phyloP scores from a whole-genome alignment of 2,113 vertebrate genomes.

The Sturnus vulgaris region DNA sequence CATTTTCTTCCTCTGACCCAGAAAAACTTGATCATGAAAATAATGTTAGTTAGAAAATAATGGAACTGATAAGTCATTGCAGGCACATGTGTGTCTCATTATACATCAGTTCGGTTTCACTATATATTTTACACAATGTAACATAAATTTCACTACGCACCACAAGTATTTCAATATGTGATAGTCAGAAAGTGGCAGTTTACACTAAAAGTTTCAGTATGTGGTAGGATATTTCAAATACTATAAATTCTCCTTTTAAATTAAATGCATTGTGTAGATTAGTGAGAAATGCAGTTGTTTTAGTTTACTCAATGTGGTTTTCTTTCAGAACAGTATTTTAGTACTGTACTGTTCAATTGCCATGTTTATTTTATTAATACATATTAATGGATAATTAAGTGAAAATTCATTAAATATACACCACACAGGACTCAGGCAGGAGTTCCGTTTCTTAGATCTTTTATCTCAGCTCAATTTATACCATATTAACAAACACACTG shows the following conservation, averaged over 20 bases:
- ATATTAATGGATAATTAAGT: conserved; percentile 15
- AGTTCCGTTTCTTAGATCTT: neutral
- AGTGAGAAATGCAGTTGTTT: conserved; percentile 39
- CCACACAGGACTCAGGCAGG: neutral
- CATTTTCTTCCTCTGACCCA: conserved; percentile 34
- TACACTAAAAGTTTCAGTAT: conserved; percentile 68
- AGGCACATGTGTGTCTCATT: conserved; percentile 63
- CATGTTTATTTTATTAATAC: conserved; percentile 7
- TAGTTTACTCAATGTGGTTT: conserved; percentile 3
- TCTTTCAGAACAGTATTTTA: conserved; percentile 7
- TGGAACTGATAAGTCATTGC: conserved; percentile 58
- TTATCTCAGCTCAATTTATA: neutral
- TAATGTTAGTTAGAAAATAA: conserved; percentile 57
- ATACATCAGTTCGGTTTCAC: conserved; percentile 64
- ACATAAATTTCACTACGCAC: conserved; percentile 65
- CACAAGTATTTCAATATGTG: conserved; percentile 66
- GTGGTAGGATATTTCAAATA: conserved; percentile 57
- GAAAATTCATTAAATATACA: conserved; percentile 24
- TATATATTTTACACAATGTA: conserved; percentile 71
- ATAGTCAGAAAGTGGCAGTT: conserved; percentile 66
- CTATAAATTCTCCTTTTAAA: conserved; percentile 48
- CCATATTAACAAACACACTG: neutral
- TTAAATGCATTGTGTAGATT: conserved; percentile 5
- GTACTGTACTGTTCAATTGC: neutral
- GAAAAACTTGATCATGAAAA: conserved; percentile 35